Conservation (phyloP, 2,888 invertebrate species). For the Ectobius pallidus region DNA sequence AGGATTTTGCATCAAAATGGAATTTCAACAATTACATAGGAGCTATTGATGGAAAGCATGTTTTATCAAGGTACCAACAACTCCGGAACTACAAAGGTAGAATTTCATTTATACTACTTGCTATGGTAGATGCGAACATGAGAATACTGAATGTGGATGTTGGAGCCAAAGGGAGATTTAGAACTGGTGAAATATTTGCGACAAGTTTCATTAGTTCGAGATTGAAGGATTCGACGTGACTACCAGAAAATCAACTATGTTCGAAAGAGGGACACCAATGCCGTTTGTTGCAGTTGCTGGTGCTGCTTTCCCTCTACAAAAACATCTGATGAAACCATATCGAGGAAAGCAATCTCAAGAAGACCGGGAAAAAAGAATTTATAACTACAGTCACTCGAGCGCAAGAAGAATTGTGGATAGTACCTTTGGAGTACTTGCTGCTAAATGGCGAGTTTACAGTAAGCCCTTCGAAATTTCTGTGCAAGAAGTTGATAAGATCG, state of each 20-base stretch:
- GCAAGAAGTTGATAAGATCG: neutral
- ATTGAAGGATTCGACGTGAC: neutral
- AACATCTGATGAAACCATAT: neutral
- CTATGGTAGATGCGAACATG: neutral
- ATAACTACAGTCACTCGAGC: neutral
- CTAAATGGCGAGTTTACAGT: neutral
- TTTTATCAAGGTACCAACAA: neutral
- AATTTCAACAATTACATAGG: neutral
- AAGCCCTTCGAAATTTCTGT: neutral
- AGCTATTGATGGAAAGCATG: neutral
- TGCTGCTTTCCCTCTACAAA: neutral
- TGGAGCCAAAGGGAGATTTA: neutral
- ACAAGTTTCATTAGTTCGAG: neutral
- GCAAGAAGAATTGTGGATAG: neutral
- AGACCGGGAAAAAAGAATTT: neutral
- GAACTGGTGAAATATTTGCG: neutral
- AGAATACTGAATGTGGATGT: neutral
- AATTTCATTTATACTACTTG: neutral
- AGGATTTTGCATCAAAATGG: neutral
- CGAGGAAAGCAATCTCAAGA: neutral
- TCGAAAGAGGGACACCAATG: neutral
- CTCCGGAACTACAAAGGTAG: neutral
- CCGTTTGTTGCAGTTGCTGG: neutral
- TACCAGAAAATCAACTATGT: neutral
- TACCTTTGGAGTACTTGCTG: neutral